Conservation (phyloP, 1,140 invertebrate species). For the Hylaeus anthracinus region DNA sequence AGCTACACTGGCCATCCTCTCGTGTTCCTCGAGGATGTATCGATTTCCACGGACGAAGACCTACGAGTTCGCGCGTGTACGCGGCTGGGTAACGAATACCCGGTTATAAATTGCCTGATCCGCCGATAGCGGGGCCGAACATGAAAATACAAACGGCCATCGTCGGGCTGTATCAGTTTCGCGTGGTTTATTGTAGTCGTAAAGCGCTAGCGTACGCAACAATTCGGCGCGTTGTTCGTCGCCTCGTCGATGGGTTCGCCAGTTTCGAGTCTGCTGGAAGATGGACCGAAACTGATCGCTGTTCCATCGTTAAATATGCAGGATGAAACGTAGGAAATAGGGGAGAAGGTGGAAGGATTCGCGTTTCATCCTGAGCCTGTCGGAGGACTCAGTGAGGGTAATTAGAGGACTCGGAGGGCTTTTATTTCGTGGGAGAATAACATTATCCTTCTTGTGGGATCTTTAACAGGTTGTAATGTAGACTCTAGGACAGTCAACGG, state of each 20-base stretch:
- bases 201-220: slow-evolving; percentile 34
- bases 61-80: slow-evolving; percentile 47
- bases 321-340: too few species aligned
- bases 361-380: too few species aligned
- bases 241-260: background rate
- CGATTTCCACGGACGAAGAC: slow-evolving; percentile 52
- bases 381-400: too few species aligned
- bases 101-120: slow-evolving; percentile 59
- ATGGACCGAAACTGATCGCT: background rate
- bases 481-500: too few species aligned
- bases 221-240: slow-evolving; percentile 24
- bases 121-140: slow-evolving; percentile 42
- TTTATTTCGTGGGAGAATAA: too few species aligned
- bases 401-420: too few species aligned
- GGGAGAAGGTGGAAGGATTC: too few species aligned
- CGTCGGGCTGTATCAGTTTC: slow-evolving; percentile 59
- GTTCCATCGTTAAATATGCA: too few species aligned
- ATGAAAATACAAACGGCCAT: slow-evolving; percentile 58
- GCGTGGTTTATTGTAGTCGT: slow-evolving; percentile 58
- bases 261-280: background rate
- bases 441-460: too few species aligned
- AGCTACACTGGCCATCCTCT: slow-evolving; percentile 14
- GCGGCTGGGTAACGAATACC: slow-evolving; percentile 40
- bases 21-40: slow-evolving; percentile 36
- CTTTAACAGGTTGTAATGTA: too few species aligned